These are phyloP conservation scores for Linnaemya vulpina DNA, from an alignment of 2,888 invertebrate genomes.

Conservation along the genomic window DNA sequence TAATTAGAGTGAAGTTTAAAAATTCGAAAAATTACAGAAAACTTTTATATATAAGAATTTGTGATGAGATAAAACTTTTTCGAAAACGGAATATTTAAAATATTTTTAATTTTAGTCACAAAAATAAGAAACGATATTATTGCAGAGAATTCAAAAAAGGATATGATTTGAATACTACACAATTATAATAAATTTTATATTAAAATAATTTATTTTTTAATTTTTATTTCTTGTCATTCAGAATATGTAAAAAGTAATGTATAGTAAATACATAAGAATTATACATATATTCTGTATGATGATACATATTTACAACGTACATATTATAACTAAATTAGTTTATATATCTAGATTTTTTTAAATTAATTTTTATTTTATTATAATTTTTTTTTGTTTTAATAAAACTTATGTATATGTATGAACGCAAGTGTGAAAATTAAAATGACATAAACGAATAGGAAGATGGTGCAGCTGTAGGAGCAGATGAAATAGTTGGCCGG, in stretches of 20 bases:
- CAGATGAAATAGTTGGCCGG: conserved; percentile 2
- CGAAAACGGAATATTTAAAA: no score
- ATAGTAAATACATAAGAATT: not conserved
- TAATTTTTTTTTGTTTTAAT: not conserved
- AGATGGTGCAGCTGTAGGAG: conserved; percentile 23
- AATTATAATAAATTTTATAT: not conserved
- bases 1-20: no score
- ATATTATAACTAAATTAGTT: conserved; percentile 6
- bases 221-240: not conserved
- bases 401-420: not conserved
- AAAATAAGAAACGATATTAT: no score
- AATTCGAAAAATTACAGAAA: no score
- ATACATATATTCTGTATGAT: not conserved
- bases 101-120: no score
- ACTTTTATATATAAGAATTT: no score
- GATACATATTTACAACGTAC: conserved; percentile 25
- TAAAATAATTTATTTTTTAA: not conserved
- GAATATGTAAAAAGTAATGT: not conserved
- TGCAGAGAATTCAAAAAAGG: no score
- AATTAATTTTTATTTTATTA: no score
- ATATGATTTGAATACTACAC: no score
- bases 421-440: conserved; percentile 51
- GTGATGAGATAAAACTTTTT: no score
- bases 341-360: no score
- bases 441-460: conserved; percentile 65